These are phyloP conservation scores for Habroteleia sp. DNA, from an alignment of 2,888 invertebrate species.

Conservation along the genomic window DNA sequence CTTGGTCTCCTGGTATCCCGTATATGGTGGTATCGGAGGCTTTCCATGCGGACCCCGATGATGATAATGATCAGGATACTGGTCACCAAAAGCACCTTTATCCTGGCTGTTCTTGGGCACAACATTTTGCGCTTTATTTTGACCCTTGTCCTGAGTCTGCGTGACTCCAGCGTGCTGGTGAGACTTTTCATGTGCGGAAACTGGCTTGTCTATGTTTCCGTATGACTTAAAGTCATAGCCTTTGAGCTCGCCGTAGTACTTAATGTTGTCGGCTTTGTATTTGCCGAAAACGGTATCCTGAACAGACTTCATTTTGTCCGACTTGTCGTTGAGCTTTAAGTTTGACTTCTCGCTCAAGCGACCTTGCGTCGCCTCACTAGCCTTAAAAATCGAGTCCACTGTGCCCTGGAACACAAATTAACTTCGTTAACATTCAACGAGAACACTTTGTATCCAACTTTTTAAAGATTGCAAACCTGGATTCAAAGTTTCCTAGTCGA, in stretches of 20 bases:
- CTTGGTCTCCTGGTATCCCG: conserved; percentile 81
- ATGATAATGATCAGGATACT: conserved; percentile 75
- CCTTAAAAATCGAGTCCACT: conserved; percentile 72
- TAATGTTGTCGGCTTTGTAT: conserved; percentile 76
- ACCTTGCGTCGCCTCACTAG: conserved; percentile 71
- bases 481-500: background rate
- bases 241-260: conserved; percentile 78
- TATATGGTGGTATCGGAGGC: conserved; percentile 72
- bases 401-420: conserved; percentile 69
- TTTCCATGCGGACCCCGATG: conserved; percentile 74
- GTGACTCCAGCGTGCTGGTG: too few species aligned
- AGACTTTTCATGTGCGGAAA: conserved; percentile 72
- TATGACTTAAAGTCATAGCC: conserved; percentile 77
- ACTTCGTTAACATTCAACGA: background rate
- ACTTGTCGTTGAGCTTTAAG: conserved; percentile 72
- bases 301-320: conserved; percentile 72
- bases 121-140: conserved; percentile 69
- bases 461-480: background rate
- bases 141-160: conserved; percentile 70
- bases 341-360: conserved; percentile 72
- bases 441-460: background rate
- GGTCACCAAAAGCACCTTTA: conserved; percentile 70
- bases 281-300: conserved; percentile 69
- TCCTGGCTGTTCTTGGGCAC: conserved; percentile 69
- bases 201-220: conserved; percentile 75